phyloP scores from a whole-genome alignment of 2,888 invertebrate species.

The Leptarthrus brevirostris region DNA sequence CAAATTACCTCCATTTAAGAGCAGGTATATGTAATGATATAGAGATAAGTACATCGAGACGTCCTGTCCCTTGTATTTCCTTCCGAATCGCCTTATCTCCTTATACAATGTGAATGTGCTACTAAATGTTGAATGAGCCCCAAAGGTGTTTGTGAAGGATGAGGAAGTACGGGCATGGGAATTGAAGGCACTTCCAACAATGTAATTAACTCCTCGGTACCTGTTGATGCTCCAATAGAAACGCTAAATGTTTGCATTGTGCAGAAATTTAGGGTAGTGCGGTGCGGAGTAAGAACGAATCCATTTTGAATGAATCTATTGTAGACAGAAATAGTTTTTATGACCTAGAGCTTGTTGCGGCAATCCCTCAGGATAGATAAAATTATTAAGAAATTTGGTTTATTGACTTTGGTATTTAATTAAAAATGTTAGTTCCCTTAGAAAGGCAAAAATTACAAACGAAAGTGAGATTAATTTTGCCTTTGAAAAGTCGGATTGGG shows the following conservation, averaged over 20 bases:
- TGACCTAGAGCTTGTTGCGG: slow-evolving; percentile 11
- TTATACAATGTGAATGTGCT: slow-evolving; percentile 32
- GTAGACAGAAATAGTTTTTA: slow-evolving; percentile 24
- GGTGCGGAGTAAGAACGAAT: neutral
- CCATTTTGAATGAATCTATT: slow-evolving; percentile 15
- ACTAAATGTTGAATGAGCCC: slow-evolving; percentile 50
- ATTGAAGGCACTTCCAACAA: slow-evolving; percentile 10
- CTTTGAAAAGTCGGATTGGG: too few species aligned
- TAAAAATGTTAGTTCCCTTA: too few species aligned
- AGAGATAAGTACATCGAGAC: slow-evolving; percentile 18
- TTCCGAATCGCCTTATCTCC: slow-evolving; percentile 5
- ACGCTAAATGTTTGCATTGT: slow-evolving; percentile 22
- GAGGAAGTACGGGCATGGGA: neutral
- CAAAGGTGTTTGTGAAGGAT: too few species aligned
- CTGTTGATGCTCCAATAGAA: slow-evolving; percentile 47
- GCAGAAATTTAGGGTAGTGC: neutral
- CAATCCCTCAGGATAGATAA: slow-evolving; percentile 19
- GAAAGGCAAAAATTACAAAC: too few species aligned
- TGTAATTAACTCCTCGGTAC: slow-evolving; percentile 45
- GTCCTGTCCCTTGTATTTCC: neutral
- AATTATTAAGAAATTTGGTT: slow-evolving; percentile 36
- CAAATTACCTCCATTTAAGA: slow-evolving; percentile 24
- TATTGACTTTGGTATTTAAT: slow-evolving; percentile 23
- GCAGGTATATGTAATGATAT: slow-evolving; percentile 16
- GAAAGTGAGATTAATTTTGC: too few species aligned